Percentiles rank a stretch among this genome's conserved stretches.
Conservation (phyloP, 2,797 vertebrate genomes). For the Galago senegalensis region DNA sequence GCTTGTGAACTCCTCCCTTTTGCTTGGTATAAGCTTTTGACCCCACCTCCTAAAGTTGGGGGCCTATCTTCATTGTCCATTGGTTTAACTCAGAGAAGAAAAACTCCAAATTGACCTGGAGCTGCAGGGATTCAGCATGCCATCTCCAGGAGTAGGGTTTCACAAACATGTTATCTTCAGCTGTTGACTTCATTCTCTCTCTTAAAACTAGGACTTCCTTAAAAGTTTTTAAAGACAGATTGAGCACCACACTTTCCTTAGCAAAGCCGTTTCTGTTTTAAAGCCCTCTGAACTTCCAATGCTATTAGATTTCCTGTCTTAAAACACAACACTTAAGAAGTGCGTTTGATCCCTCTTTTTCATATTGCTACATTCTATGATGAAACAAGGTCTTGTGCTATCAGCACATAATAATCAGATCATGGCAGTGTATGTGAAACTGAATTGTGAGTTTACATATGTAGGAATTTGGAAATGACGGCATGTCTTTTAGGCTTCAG, state of each 20-base stretch:
- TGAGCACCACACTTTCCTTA: neutral
- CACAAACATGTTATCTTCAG: neutral
- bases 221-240: neutral
- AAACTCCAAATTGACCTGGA: neutral
- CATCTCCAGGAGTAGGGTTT: neutral
- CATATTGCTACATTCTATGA: neutral
- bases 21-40: neutral
- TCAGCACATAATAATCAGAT: neutral
- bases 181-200: neutral
- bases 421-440: neutral
- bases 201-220: neutral
- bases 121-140: neutral
- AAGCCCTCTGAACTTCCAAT: neutral
- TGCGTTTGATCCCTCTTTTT: neutral
- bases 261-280: conserved; percentile 31
- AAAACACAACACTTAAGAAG: neutral
- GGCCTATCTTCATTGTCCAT: neutral
- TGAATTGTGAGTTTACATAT: conserved; percentile 7
- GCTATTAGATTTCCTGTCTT: neutral
- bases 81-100: conserved; percentile 39
- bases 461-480: neutral
- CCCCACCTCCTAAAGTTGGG: neutral
- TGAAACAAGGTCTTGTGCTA: neutral
- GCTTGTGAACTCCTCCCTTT: conserved; percentile 35
- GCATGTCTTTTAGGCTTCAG: neutral